Evolutionary conservation across 2,113 vertebrate genomes (phyloP).

Genomic region (Mirza zaza): DNA sequence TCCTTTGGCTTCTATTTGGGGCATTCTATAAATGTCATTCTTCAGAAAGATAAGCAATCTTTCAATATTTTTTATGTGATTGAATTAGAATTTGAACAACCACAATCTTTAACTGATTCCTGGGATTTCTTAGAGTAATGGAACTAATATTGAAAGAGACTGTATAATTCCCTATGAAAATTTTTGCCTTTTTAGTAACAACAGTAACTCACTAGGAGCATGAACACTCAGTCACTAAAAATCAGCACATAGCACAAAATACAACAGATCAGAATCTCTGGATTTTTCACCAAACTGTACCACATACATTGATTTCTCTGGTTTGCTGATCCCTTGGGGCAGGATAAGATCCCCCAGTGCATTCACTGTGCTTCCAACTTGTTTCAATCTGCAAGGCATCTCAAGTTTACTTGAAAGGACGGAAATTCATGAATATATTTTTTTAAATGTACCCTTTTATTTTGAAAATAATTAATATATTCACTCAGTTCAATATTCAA

Average conservation of each 20-base stretch:
- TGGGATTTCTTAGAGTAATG: conserved; percentile 7
- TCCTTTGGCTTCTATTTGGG: not conserved
- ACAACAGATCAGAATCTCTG: not conserved
- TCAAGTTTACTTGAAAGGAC: not conserved
- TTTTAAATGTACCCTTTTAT: not conserved
- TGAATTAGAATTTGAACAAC: conserved; percentile 42
- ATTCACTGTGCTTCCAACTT: not conserved
- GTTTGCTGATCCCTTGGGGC: not conserved
- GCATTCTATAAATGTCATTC: not conserved
- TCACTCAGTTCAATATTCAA: not conserved
- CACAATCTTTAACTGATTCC: conserved; percentile 1
- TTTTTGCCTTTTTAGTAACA: not conserved
- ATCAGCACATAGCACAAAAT: not conserved
- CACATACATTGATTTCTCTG: not conserved
- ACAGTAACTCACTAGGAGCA: not conserved
- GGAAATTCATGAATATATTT: not conserved
- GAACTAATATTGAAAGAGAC: not conserved
- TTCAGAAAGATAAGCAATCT: conserved; percentile 46
- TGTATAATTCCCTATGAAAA: not conserved
- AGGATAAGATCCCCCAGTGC: not conserved
- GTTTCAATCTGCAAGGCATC: not conserved
- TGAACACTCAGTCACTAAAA: not conserved
- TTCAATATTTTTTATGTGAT: not conserved
- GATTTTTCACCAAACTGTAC: not conserved
- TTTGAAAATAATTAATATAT: not conserved